Evolutionary conservation across 1,140 invertebrate species (phyloP), one percentile per base, ranked within the genome.

Genomic region (Aphelenchoides besseyi): DNA sequence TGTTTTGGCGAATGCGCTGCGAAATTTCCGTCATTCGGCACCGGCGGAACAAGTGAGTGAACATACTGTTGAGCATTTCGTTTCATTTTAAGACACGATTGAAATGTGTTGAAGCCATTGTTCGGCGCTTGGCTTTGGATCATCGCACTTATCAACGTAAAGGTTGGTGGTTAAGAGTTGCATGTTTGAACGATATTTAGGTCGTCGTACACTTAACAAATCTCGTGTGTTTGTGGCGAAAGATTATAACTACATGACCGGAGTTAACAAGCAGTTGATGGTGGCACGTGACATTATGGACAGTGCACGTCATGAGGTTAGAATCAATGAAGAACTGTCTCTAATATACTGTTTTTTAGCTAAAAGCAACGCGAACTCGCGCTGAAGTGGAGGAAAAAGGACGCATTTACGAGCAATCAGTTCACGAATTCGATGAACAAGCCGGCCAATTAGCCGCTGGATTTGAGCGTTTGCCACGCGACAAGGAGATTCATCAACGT

Each of bases 101-200:
- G 16, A 67, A n/a, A 23, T 29, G 28, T 37, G 9, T 67, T 18
- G 1, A 54, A 9, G 70, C 29, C 33, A 36, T 55, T 33, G 28
- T 72, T 26, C 72, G 41, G 35, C 8, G 53, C 9, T n/a, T 71
- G 18, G 70, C 71, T 16, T n/a, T 74, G 18, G 18, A 72, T 18
- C 36, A 72, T 37, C 70, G 70, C 23, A 68, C 72, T 16, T 23
- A 18, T 26, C 70, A 71, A 37, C n/a, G 72, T n/a, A 69, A 72
- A 16, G 70, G 41, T 48, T 12, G 12, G 41, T 48, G 12, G 12
- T 28, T 55, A 1, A 2, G 12, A 5, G 12, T 18, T 18, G 3
- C 55, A 8, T 18, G 5, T 3, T 18, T 55, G 26, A 2, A 1
- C 32, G 30, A 16, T 23, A 55, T 26, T 48, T 23, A 48, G 41